These are phyloP conservation scores for Hemithea aestivaria DNA, from an alignment of 2,888 invertebrate genomes.

Conservation along the genomic window DNA sequence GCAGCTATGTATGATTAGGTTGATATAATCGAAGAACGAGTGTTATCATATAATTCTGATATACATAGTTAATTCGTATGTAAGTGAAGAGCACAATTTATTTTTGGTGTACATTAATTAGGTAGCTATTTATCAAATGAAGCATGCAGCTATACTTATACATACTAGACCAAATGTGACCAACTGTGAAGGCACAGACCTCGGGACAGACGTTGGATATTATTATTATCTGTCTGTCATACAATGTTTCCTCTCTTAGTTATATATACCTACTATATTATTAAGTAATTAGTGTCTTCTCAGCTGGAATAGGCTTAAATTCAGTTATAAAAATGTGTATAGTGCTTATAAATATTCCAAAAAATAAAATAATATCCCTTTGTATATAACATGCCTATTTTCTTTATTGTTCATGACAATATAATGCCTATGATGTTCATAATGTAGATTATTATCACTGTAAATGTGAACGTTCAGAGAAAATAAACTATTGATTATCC, in stretches of 20 bases:
- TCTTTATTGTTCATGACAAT: conserved; percentile 67
- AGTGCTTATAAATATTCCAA: conserved; percentile 64
- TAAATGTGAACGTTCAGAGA: conserved; percentile 66
- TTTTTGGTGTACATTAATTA: conserved; percentile 44
- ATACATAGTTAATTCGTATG: conserved; percentile 23
- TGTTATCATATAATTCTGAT: conserved; percentile 18
- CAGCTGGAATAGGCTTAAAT: conserved; percentile 45
- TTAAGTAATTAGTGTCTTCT: conserved; percentile 34
- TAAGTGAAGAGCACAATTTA: conserved; percentile 40
- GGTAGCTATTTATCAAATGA: conserved; percentile 44
- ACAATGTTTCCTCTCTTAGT: conserved; percentile 9
- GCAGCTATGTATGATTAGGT: too few species aligned
- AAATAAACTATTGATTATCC: conserved; percentile 71
- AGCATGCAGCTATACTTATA: conserved; percentile 18
- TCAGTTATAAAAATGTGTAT: conserved; percentile 62
- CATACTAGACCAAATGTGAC: conserved; percentile 17
- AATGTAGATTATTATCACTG: conserved; percentile 66
- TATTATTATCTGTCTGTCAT: conserved; percentile 6
- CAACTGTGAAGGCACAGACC: conserved; percentile 10
- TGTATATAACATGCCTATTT: conserved; percentile 68
- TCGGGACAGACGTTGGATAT: background rate
- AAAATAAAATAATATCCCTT: conserved; percentile 49
- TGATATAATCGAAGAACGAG: too few species aligned
- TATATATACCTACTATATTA: conserved; percentile 12
- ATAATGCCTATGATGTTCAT: conserved; percentile 74